Conservation (phyloP, 35 echinoderm and acorn worm genomes). For the Diadema setosum region DNA sequence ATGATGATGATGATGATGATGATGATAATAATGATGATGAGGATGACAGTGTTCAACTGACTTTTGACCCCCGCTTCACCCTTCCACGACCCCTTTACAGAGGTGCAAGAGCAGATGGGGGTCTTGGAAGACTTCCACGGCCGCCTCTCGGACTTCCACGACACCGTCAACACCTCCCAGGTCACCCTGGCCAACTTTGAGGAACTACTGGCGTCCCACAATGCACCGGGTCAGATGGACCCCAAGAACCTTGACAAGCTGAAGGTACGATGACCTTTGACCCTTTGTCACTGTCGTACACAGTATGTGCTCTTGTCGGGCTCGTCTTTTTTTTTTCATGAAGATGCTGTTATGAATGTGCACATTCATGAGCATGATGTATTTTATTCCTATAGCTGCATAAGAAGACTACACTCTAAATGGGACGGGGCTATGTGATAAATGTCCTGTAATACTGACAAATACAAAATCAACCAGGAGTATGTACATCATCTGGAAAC, state of each 20-base stretch:
- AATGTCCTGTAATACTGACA: too few relatives aligned
- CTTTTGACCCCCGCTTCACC: too few relatives aligned
- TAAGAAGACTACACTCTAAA: too few relatives aligned
- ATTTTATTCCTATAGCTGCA: too few relatives aligned
- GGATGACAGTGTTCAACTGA: neutral
- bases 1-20: neutral
- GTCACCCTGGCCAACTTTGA: slow-evolving; percentile 68
- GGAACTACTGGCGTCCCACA: slow-evolving; percentile 81
- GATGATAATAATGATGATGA: neutral
- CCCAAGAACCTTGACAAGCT: slow-evolving; percentile 79
- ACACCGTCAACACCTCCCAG: slow-evolving; percentile 76
- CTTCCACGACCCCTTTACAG: slow-evolving; percentile 16
- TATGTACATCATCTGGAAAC: too few relatives aligned
- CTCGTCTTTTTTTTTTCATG: too few relatives aligned
- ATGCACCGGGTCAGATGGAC: slow-evolving; percentile 64
- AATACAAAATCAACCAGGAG: too few relatives aligned
- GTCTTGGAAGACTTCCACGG: slow-evolving; percentile 49
- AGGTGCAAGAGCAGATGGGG: slow-evolving; percentile 40
- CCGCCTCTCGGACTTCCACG: slow-evolving; percentile 75
- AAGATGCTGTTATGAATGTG: too few relatives aligned
- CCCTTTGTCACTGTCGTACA: too few relatives aligned
- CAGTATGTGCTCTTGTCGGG: too few relatives aligned
- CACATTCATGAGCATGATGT: too few relatives aligned
- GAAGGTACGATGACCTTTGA: slow-evolving; percentile 82
- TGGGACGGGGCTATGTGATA: too few relatives aligned